Percentiles rank a stretch among this genome's conserved stretches.
Conservation (phyloP, 2,888 invertebrate genomes). For the Leptarthrus brevirostris region DNA sequence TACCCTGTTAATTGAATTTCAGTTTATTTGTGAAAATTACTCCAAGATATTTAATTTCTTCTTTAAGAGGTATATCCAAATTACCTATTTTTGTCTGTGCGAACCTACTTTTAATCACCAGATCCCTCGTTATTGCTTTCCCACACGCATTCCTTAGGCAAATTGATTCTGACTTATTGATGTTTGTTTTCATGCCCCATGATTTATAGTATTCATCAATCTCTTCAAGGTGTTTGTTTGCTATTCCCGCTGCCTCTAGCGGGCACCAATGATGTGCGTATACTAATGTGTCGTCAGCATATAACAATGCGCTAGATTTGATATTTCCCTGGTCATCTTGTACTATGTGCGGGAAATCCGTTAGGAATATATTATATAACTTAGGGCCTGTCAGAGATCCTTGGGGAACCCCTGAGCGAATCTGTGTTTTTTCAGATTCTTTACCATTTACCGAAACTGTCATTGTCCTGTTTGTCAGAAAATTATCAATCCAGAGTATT, state of each 20-base stretch:
- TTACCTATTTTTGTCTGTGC: background rate
- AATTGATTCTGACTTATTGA: background rate
- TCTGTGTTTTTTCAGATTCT: background rate
- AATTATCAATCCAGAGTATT: background rate
- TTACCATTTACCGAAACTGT: background rate
- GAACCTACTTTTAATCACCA: background rate
- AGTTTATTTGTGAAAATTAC: background rate
- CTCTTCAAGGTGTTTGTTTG: background rate
- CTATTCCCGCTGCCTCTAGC: background rate
- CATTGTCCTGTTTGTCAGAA: background rate
- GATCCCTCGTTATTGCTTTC: background rate
- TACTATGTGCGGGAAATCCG: background rate
- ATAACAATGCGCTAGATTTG: background rate
- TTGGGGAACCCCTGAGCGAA: constrained; percentile 2
- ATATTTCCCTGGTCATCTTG: background rate
- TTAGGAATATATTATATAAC: constrained; percentile 30
- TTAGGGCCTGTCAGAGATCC: constrained; percentile 24
- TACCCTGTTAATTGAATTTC: background rate
- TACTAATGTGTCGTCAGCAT: constrained; percentile 31
- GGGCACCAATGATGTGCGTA: background rate
- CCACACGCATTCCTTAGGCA: background rate
- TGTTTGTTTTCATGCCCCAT: background rate
- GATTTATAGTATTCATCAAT: background rate
- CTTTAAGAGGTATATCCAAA: background rate
- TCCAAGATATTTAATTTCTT: background rate